A percentile compares a stretch with the other conserved stretches of the same genome.
phyloP scores from a whole-genome alignment of 2,113 vertebrate species.

The Perca fluviatilis region DNA sequence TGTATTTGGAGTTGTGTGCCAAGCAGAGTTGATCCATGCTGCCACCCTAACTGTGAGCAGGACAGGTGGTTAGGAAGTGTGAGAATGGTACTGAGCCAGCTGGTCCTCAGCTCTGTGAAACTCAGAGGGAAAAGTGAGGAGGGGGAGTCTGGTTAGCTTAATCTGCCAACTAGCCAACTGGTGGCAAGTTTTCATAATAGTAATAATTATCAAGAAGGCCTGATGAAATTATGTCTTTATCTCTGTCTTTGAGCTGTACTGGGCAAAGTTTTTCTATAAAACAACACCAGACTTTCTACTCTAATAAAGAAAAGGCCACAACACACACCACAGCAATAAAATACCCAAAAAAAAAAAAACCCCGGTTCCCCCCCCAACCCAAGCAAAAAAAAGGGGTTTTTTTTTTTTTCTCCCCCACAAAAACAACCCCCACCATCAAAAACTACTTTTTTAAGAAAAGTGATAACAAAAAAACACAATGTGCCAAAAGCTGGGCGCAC shows the following conservation, averaged over 20 bases:
- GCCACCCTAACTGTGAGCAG: conserved; percentile 41
- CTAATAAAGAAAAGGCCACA: too few species aligned
- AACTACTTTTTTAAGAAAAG: too few species aligned
- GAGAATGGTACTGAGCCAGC: conserved; percentile 28
- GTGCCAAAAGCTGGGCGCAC: neutral
- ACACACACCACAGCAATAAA: too few species aligned
- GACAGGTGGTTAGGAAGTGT: conserved; percentile 67
- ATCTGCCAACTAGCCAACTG: conserved; percentile 42
- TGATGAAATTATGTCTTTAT: conserved; percentile 23
- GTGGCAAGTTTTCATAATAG: conserved; percentile 37
- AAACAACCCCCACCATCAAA: too few species aligned
- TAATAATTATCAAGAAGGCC: conserved; percentile 39
- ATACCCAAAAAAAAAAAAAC: too few species aligned
- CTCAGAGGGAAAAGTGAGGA: conserved; percentile 24
- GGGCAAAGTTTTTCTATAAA: conserved; percentile 1
- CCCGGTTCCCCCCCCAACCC: too few species aligned
- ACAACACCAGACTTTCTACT: neutral
- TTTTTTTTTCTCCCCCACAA: too few species aligned
- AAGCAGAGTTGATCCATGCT: conserved; percentile 34
- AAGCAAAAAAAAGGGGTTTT: too few species aligned
- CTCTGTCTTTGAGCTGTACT: neutral
- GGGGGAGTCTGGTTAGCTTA: conserved; percentile 12
- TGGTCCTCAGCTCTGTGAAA: conserved; percentile 29
- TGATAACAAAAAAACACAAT: neutral
- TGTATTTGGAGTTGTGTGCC: conserved; percentile 9